A percentile compares a stretch with the other conserved stretches of the same genome.
Conservation (phyloP, 2,113 vertebrate species). For the Connochaetes taurinus region DNA sequence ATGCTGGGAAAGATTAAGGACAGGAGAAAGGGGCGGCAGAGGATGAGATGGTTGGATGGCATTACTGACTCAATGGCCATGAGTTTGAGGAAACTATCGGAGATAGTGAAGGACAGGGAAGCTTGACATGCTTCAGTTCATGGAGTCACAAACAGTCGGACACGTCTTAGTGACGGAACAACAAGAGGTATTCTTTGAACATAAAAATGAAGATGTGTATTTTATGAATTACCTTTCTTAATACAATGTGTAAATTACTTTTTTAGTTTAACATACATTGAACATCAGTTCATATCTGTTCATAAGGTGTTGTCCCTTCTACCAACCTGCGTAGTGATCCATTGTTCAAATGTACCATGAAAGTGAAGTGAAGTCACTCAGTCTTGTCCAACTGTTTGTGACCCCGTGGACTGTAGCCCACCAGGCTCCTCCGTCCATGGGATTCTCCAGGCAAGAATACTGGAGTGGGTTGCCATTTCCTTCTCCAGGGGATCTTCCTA, state of each 20-base stretch:
- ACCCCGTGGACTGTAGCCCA: no score
- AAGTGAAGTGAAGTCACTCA: no score
- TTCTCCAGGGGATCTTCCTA: no score
- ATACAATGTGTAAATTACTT: not conserved
- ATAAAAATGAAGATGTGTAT: not conserved
- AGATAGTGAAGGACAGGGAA: not conserved
- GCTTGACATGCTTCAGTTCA: not conserved
- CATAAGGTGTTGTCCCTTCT: not conserved
- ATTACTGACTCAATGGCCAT: not conserved
- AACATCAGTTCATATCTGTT: not conserved
- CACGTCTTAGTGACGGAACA: not conserved
- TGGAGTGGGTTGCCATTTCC: no score
- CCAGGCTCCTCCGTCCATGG: no score
- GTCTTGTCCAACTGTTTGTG: no score
- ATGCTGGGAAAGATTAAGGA: not conserved
- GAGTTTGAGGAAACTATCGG: not conserved
- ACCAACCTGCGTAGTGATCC: not conserved
- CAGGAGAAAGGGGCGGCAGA: not conserved
- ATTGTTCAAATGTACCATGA: not conserved
- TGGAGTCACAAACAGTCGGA: not conserved
- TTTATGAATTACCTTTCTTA: not conserved
- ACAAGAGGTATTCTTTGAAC: not conserved
- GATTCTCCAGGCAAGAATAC: no score
- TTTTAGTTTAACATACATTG: not conserved
- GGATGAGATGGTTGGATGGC: not conserved